phyloP scores from a whole-genome alignment of 2,888 invertebrate species.

The Psylliodes chrysocephalus region DNA sequence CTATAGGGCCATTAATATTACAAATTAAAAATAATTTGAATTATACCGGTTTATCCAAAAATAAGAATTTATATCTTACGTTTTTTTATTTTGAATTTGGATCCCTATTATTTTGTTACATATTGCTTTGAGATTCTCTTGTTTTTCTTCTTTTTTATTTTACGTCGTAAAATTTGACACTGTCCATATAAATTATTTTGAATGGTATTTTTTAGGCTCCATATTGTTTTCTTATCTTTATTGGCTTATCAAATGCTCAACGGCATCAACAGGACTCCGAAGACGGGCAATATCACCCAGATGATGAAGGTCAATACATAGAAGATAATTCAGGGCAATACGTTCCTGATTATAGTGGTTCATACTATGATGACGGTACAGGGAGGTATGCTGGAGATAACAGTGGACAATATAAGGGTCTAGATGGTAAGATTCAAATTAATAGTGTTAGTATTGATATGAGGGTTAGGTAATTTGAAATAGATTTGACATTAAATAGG shows the following conservation, averaged over 20 bases:
- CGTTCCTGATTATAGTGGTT: slow-evolving; percentile 45
- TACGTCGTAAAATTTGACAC: too few species aligned
- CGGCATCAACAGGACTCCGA: not conserved
- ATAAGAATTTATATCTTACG: too few species aligned
- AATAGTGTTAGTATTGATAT: too few species aligned
- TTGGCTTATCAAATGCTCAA: not conserved
- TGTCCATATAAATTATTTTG: not conserved
- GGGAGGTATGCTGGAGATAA: slow-evolving; percentile 61
- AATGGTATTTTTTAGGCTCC: not conserved
- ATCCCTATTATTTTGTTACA: too few species aligned
- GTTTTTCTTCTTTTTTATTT: too few species aligned
- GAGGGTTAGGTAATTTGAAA: too few species aligned
- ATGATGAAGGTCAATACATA: slow-evolving; percentile 38
- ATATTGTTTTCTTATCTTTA: not conserved
- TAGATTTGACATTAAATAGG: too few species aligned
- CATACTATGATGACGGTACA: slow-evolving; percentile 66
- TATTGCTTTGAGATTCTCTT: too few species aligned
- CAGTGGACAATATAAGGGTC: slow-evolving; percentile 25
- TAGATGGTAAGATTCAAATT: slow-evolving; percentile 14
- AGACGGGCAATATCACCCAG: slow-evolving; percentile 31
- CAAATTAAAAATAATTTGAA: too few species aligned
- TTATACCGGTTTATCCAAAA: too few species aligned
- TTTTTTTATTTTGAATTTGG: too few species aligned
- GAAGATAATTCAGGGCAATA: slow-evolving; percentile 43
- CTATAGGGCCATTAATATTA: too few species aligned